phyloP scores from a whole-genome alignment of 1,140 invertebrate species.

The Brachystomella parvula region DNA sequence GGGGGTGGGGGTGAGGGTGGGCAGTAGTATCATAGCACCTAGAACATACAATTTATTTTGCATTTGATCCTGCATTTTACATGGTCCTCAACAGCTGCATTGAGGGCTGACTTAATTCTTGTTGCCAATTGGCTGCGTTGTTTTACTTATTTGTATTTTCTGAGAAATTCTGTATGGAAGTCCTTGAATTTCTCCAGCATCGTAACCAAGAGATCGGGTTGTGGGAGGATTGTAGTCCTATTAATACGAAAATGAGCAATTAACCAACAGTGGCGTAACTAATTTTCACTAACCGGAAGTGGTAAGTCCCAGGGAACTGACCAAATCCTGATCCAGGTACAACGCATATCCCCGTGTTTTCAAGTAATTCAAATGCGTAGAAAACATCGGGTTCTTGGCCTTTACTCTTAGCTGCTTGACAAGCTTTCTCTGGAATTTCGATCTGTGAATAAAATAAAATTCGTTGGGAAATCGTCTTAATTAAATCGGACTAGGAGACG shows the following conservation, averaged over 20 bases:
- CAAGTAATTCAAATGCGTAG: slow-evolving; percentile 88
- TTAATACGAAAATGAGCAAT: too few species aligned
- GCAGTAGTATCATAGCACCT: too few species aligned
- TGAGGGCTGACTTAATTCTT: too few species aligned
- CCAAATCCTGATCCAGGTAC: slow-evolving; percentile 94
- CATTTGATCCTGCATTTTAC: too few species aligned
- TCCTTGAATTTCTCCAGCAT: slow-evolving; percentile 77
- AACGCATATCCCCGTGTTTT: slow-evolving; percentile 74
- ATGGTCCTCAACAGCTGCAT: too few species aligned
- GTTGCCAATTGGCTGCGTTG: too few species aligned
- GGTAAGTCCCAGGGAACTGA: slow-evolving; percentile 84
- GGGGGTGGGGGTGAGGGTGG: too few species aligned
- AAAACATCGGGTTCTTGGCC: slow-evolving; percentile 76
- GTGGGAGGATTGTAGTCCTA: slow-evolving; percentile 77
- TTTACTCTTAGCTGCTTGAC: slow-evolving; percentile 63
- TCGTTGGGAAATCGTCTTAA: background rate
- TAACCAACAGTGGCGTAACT: too few species aligned
- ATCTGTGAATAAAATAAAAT: too few species aligned
- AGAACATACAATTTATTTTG: too few species aligned
- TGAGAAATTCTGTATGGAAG: slow-evolving; percentile 81
- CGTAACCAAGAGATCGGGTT: slow-evolving; percentile 67
- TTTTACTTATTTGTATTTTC: slow-evolving; percentile 61
- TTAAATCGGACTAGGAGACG: background rate
- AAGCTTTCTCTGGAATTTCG: slow-evolving; percentile 63
- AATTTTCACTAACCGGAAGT: slow-evolving; percentile 76